A percentile compares a stretch with the other conserved stretches of the same genome.
These are phyloP conservation scores for Sarcophaga variegata DNA, from an alignment of 2,888 invertebrate genomes.

Conservation along the genomic window DNA sequence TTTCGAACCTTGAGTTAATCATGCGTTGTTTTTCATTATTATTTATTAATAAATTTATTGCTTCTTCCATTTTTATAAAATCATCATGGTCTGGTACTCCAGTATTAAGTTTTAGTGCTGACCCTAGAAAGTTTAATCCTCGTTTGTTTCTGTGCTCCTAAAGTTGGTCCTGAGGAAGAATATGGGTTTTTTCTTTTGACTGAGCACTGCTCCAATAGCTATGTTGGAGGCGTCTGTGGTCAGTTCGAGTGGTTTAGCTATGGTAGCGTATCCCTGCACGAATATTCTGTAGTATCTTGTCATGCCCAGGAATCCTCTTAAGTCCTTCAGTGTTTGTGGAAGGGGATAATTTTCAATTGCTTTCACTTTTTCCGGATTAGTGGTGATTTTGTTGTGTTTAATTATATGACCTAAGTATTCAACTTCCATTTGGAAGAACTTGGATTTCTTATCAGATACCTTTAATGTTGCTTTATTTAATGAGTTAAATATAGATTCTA, in stretches of 20 bases:
- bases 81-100: no score
- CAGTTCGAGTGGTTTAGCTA: neutral
- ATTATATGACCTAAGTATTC: slow-evolving; percentile 51
- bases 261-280: slow-evolving; percentile 1
- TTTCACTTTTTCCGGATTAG: slow-evolving; percentile 15
- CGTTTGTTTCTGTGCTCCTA: no score
- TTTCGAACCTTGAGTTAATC: no score
- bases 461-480: slow-evolving; percentile 37
- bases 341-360: slow-evolving; percentile 12
- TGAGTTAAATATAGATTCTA: slow-evolving; percentile 33
- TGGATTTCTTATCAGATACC: slow-evolving; percentile 33
- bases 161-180: neutral
- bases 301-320: neutral
- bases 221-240: no score
- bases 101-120: no score
- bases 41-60: no score
- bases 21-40: no score
- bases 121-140: no score
- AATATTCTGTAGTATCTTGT: neutral
- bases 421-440: slow-evolving; percentile 33
- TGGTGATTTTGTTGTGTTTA: slow-evolving; percentile 29
- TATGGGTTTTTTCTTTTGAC: no score
- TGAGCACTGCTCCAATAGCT: no score
- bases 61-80: no score
- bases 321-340: slow-evolving; percentile 14